These are phyloP conservation scores for Amaurobius ferox DNA, from an alignment of 2,888 invertebrate species.

Conservation along the genomic window DNA sequence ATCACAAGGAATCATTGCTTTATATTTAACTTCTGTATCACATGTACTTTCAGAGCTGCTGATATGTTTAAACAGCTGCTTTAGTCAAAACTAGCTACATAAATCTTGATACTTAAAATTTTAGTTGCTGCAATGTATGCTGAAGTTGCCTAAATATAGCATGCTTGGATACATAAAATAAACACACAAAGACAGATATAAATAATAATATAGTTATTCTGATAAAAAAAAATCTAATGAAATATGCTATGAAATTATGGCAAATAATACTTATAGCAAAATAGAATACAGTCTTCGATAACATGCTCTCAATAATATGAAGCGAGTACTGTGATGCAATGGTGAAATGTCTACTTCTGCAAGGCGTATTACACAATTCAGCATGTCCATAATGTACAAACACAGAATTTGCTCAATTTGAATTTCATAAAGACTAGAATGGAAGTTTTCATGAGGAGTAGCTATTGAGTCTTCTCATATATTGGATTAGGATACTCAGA, in stretches of 20 bases:
- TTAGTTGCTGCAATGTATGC: too few species aligned
- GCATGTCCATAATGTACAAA: not conserved
- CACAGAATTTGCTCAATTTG: not conserved
- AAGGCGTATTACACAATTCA: not conserved
- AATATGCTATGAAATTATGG: not conserved
- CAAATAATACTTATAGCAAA: conserved; percentile 7
- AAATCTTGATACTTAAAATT: too few species aligned
- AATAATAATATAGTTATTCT: not conserved
- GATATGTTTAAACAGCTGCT: not conserved
- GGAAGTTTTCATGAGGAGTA: not conserved
- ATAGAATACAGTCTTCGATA: not conserved
- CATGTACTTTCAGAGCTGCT: too few species aligned
- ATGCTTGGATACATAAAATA: not conserved
- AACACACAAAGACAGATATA: not conserved
- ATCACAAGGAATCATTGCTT: too few species aligned
- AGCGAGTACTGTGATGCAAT: too few species aligned
- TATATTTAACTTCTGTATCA: too few species aligned
- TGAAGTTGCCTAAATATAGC: not conserved
- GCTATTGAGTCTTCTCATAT: conserved; percentile 50
- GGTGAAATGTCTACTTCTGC: too few species aligned
- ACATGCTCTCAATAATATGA: not conserved
- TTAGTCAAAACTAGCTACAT: not conserved
- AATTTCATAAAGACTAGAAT: not conserved
- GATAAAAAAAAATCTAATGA: not conserved
- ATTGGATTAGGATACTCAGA: conserved; percentile 68